Evolutionary conservation across 2,797 vertebrate genomes (phyloP), one percentile per base, ranked within the genome.

Genomic region (Pipistrellus kuhlii): DNA sequence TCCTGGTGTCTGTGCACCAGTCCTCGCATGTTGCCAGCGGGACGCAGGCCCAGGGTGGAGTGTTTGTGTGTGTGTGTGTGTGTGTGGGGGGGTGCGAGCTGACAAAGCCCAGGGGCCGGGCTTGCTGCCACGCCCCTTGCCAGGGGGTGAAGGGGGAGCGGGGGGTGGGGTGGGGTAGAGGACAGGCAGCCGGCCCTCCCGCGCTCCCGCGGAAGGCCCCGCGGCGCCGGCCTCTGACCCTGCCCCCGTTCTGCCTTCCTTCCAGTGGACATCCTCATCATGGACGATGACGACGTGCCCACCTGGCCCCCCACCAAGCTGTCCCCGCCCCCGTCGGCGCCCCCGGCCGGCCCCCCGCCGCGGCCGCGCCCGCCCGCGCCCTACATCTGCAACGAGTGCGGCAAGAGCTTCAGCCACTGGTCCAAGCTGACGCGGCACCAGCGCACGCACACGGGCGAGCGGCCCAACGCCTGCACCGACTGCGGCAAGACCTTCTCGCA

Each of bases 401-500:
- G 98, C 85, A 98, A 98, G 94, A 98, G 98, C 91, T 98, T 98
- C 96, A 98, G 97, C 96, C 98, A 98, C 91, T 98, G 98, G 98
- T 98, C 98, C 0, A 98, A 98, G 96, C 97, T 98, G 90, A 96
- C 98, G 30, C 95, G 98, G 93, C 98, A 98, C 89, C 98, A 98
- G 71, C 97, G 98, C 88, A 98, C 98, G 3, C 98, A 98, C 96
- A 98, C 98, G 0, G 98, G 98, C 0, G 98, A 98, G 71, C 97
- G 98, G 38, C 98, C 98, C 46, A 98, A 98, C 84, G 98, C 98
- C 1, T 98, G 98, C 46, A 81, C 94, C 8, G 98, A 98, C 95
- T 98, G 98, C 1, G 98, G 98, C 38, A 98, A 98, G 89, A 98
- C 98, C 96, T 98, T 98, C 97, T 98, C 98, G 30, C 98, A 98